These are phyloP conservation scores for Latrodectus elegans DNA, from an alignment of 2,888 invertebrate species.

Conservation along the genomic window DNA sequence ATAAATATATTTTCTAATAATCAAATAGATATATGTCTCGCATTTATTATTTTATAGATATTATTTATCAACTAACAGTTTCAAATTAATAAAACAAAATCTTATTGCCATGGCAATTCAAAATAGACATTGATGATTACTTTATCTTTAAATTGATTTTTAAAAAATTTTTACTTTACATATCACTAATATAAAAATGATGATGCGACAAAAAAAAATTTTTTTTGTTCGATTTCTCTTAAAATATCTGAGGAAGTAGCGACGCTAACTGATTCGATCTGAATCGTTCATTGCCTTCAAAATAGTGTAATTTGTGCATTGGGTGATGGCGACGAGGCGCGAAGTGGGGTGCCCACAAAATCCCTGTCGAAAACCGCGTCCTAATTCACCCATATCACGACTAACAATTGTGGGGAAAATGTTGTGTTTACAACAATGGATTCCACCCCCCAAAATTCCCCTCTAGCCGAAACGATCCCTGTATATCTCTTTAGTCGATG, in stretches of 20 bases:
- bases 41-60: no score
- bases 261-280: neutral
- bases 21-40: no score
- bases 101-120: no score
- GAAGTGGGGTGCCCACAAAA: constrained; percentile 9
- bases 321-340: constrained; percentile 16
- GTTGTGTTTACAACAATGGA: constrained; percentile 46
- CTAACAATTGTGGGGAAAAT: constrained; percentile 46
- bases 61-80: no score
- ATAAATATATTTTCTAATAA: no score
- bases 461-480: neutral
- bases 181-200: no score
- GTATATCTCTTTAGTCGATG: constrained; percentile 5
- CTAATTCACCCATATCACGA: constrained; percentile 41
- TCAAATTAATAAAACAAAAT: no score
- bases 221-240: neutral
- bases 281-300: constrained; percentile 29
- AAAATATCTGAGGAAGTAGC: neutral
- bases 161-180: no score
- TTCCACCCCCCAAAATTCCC: neutral
- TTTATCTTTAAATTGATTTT: no score
- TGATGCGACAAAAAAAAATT: neutral
- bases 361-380: constrained; percentile 31
- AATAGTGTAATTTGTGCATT: constrained; percentile 35
- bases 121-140: no score